Evolutionary conservation across 2,888 invertebrate species (phyloP), one percentile per base, ranked within the genome.

Genomic region (Asteroscopus sphinx): DNA sequence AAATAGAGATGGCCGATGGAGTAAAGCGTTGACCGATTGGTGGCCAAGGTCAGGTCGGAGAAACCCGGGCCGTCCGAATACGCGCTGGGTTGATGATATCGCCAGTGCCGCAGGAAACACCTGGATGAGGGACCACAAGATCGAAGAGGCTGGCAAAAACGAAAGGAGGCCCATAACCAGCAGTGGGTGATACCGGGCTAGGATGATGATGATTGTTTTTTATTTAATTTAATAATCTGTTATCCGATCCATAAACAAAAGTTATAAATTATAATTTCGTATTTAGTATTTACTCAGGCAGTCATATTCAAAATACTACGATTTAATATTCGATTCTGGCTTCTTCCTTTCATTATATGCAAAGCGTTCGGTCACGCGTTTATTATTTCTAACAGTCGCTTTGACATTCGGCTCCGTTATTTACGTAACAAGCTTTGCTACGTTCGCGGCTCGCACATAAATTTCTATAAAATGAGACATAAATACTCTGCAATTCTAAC

Each of bases 401-500:
- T 85, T 85, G 86, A 87, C 85, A 82, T 86, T 81, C 56, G 62
- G 62, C 58, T 64, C 65, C 72, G 76, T 85, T 85, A 87, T 82
- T 82, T 85, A 56, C 60, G 57, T 58, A 86, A 86, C 82, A 82
- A 83, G 77, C 75, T 75, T 78, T 73, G 77, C 74, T 71, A 69
- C 65, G 74, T 80, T n/a, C 73, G 62, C 63, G 61, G 59, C 75
- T 82, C 72, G 80, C 80, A 82, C 83, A 88, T 87, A 88, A 88
- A 86, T 89, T 87, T 76, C 77, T 78, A 82, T 84, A 85, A 89
- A 88, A 86, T 83, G 72, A 82, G 83, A 86, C 84, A 80, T 83
- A 87, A 90, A 91, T 89, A 87, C 82, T 80, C 73, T 61, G 79
- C 82, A 76, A 86, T 86, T 82, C 76, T 67, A 77, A 83, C 79